Percentiles rank a stretch among this genome's conserved stretches.
phyloP scores from a whole-genome alignment of 1,140 invertebrate genomes.

The Drosophila nasuta region DNA sequence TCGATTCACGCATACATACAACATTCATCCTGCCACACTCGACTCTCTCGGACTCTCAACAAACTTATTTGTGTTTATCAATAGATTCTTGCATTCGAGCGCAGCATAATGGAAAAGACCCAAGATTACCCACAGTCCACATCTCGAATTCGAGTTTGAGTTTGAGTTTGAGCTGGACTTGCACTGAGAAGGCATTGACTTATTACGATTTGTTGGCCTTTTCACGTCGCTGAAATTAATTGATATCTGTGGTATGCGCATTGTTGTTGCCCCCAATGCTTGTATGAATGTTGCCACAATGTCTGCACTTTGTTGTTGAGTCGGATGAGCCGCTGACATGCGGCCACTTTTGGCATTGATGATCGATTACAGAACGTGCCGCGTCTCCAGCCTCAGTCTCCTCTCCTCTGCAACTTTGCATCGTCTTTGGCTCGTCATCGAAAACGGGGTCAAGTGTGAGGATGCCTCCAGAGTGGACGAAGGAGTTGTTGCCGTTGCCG shows the following conservation, averaged over 20 bases:
- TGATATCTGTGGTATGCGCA: constrained; percentile 82
- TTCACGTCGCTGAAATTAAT: constrained; percentile 81
- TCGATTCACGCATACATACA: constrained; percentile 15
- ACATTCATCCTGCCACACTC: constrained; percentile 70
- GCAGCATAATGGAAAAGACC: constrained; percentile 10
- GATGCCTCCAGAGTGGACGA: constrained; percentile 27
- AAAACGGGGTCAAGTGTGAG: constrained; percentile 78
- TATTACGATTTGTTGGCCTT: constrained; percentile 83
- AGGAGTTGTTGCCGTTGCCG: background rate
- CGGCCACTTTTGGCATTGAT: constrained; percentile 76
- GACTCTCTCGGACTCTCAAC: constrained; percentile 36
- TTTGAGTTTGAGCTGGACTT: background rate
- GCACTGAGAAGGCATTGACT: constrained; percentile 68
- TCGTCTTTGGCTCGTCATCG: constrained; percentile 2
- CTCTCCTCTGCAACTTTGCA: background rate
- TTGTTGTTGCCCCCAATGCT: constrained; percentile 58
- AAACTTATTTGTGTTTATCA: constrained; percentile 81
- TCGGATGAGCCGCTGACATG: constrained; percentile 46
- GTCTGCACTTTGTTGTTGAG: constrained; percentile 56
- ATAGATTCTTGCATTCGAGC: constrained; percentile 58
- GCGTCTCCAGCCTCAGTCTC: constrained; percentile 8
- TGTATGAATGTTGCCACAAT: constrained; percentile 44
- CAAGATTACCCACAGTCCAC: constrained; percentile 6
- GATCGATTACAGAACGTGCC: constrained; percentile 82
- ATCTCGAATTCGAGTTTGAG: background rate